phyloP scores from a whole-genome alignment of 2,113 vertebrate species.

The Osmerus mordax region DNA sequence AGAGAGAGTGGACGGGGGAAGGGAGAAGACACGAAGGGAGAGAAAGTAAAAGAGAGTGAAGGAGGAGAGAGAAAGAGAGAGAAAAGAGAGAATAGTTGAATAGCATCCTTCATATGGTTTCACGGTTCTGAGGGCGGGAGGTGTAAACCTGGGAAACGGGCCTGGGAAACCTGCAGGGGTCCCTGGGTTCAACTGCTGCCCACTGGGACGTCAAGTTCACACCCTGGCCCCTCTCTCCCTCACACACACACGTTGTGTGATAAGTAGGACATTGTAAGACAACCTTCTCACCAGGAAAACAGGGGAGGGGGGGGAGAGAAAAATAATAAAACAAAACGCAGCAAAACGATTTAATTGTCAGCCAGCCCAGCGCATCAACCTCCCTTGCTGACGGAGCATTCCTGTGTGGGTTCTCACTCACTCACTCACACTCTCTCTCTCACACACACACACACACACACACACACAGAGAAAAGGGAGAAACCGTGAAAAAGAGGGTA shows the following conservation, averaged over 20 bases:
- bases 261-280: conserved; percentile 54
- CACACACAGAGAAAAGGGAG: conserved; percentile 2
- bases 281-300: conserved; percentile 46
- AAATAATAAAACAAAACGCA: conserved; percentile 5
- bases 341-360: conserved; percentile 19
- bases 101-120: conserved; percentile 54
- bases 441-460: no score
- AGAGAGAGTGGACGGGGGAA: neutral
- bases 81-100: conserved; percentile 53
- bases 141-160: conserved; percentile 61
- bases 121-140: conserved; percentile 40
- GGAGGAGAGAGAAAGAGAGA: conserved; percentile 10
- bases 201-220: conserved; percentile 40
- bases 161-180: conserved; percentile 67
- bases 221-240: conserved; percentile 22
- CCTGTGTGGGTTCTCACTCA: conserved; percentile 13
- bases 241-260: conserved; percentile 11
- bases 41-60: conserved; percentile 4
- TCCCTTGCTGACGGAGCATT: conserved; percentile 35
- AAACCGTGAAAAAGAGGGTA: conserved; percentile 11
- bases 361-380: conserved; percentile 17
- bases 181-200: conserved; percentile 41
- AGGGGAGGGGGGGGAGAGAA: conserved; percentile 3
- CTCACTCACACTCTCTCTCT: no score
- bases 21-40: neutral